Evolutionary conservation across 2,797 vertebrate genomes (phyloP), one percentile per base, ranked within the genome.

Genomic region (Tragopan temminckii): DNA sequence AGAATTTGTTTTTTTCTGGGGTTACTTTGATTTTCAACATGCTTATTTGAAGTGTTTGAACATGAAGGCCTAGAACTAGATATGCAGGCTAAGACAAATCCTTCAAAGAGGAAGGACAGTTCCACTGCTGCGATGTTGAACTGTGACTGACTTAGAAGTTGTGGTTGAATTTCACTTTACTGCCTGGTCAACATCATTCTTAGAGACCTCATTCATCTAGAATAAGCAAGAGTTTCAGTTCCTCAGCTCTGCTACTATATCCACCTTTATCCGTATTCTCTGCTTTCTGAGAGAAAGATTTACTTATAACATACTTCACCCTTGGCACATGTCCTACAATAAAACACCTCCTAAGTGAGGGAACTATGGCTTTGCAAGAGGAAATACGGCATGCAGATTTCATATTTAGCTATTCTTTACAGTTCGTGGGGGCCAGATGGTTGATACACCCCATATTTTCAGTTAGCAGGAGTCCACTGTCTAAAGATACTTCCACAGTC

Each of bases 171-270:
- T 64, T 78, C 18, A 20, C 43, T 84, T 90, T 13, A 27, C 20
- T 27, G 23, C 24, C 29, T 8, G 24, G 7, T 48, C 40, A 45
- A 8, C 0, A 0, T 5, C 9, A 11, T 9, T 33, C 16, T 62
- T 77, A 8, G 25, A 70, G 31, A 50, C 5, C 10, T 52, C 57
- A 42, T 25, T 33, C 7, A 8, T n/a, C 42, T n/a, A 59, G 13
- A 10, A 48, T 29, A 72, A 81, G 4, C 6, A 42, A 14, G 9
- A 72, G 19, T n/a, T 27, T 24, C 21, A 67, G 31, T 43, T 53
- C 19, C 12, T 62, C 48, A 52, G 19, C 8, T n/a, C 27, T 19
- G 21, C 21, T 33, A 14, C 58, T 5, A 1, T 31, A 40, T 6
- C 40, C 15, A 6, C 42, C 23, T 66, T 33, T 43, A n/a, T 25